These are phyloP conservation scores for Mobula hypostoma DNA, from an alignment of 2,113 vertebrate genomes.

Conservation along the genomic window DNA sequence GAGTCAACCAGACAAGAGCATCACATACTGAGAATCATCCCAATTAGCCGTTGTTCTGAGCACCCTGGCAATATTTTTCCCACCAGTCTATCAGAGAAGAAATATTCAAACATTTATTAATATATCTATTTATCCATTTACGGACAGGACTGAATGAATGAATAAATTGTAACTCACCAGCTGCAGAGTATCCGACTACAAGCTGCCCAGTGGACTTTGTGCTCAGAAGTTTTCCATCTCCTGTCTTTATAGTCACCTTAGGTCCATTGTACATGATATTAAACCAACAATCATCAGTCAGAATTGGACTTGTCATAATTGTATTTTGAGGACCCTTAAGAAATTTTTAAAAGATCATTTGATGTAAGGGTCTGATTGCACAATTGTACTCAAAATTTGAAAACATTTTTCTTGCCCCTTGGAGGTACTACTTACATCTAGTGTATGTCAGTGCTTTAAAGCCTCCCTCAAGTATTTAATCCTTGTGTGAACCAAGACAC, in stretches of 20 bases:
- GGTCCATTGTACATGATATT: constrained; percentile 42
- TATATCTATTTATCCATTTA: not conserved
- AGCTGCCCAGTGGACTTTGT: constrained; percentile 42
- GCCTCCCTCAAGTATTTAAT: not conserved
- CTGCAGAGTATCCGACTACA: constrained; percentile 32
- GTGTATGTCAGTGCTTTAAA: not conserved
- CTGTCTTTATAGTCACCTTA: constrained; percentile 36
- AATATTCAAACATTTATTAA: not conserved
- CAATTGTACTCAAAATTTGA: not conserved
- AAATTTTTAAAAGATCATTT: not conserved
- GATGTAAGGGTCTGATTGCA: not conserved
- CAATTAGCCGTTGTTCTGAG: not conserved
- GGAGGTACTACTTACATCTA: not conserved
- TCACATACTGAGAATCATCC: not conserved
- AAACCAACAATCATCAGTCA: constrained; percentile 43
- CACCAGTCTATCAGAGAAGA: not conserved
- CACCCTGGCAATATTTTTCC: not conserved
- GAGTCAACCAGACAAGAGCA: not conserved
- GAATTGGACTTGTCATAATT: constrained; percentile 36
- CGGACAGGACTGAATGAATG: not conserved
- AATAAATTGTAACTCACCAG: constrained; percentile 39
- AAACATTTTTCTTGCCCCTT: not conserved
- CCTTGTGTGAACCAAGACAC: not conserved
- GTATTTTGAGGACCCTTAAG: constrained; percentile 40
- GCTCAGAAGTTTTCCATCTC: constrained; percentile 40